Evolutionary conservation across 1,140 invertebrate genomes (phyloP), one percentile per base, ranked within the genome.

Genomic region (Chironomus striatipennis): DNA sequence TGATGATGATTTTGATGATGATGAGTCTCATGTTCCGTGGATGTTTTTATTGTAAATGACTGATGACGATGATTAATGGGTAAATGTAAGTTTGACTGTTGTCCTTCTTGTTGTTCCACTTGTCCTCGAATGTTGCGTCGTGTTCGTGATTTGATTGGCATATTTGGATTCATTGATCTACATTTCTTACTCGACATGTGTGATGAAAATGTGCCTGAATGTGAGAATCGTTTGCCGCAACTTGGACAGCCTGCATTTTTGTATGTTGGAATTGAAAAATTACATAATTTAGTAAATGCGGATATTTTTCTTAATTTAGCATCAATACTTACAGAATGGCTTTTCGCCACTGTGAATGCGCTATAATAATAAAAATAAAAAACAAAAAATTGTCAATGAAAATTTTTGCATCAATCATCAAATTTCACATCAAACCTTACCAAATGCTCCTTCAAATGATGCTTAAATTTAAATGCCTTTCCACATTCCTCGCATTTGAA

Each of bases 111-210:
- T 17, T 57, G 47, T 57, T 70, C 65, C 65, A 21, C 7, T 21
- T 20, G 20, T 20, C 9, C 17, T 20, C 65, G 4, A 15, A 17
- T 70, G 10, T 70, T 70, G 5, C 65, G n/a, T 70, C 65, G n/a
- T 70, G 65, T 70, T 70, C 65, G n/a, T 8, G 65, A 70, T 70
- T 70, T 70, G 65, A 70, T 70, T 70, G 65, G 65, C 65, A 70
- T 70, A 70, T 70, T 70, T 70, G 65, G 65, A 70, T 70, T 70
- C 65, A 70, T 70, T 18, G 65, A 70, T 70, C 65, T 70, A 18
- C 65, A 70, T 12, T 70, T 70, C 20, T 70, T 70, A 18, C 65
- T 70, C 1, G n/a, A 18, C 65, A 70, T 70, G 65, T 70, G 65
- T 12, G 65, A 70, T 24, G 65, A 70, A 10, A 70, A 70, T 70